Conservation (phyloP, 2,113 vertebrate species). For the Chlorocebus sabaeus region DNA sequence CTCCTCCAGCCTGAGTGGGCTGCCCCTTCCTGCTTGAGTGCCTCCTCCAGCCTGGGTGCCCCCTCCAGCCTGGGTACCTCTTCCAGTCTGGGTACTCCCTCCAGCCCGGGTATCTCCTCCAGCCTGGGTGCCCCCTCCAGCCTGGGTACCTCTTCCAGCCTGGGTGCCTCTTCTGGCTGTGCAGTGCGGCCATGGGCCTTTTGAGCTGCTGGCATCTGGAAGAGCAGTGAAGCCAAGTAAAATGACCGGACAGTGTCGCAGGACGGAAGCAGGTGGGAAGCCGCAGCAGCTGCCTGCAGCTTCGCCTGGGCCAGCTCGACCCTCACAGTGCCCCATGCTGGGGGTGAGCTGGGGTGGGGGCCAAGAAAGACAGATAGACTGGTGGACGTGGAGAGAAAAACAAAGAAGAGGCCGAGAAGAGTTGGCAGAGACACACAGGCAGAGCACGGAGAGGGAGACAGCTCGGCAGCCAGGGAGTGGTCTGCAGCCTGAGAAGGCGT, state of each 20-base stretch:
- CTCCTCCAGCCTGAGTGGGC: not conserved
- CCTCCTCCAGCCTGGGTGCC: not conserved
- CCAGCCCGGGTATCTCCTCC: no score
- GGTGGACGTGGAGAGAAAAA: not conserved
- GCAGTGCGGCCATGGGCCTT: not conserved
- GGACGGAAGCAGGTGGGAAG: slow-evolving; percentile 33
- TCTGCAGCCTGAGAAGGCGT: not conserved
- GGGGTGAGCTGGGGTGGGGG: not conserved
- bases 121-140: accelerated
- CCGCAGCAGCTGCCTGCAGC: slow-evolving; percentile 13
- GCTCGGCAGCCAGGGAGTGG: not conserved
- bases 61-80: not conserved
- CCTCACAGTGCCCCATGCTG: not conserved
- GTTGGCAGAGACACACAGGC: slow-evolving; percentile 20
- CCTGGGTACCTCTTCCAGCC: not conserved
- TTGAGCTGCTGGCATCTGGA: not conserved
- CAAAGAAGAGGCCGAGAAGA: not conserved
- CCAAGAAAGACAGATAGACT: slow-evolving; percentile 27
- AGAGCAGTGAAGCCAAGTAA: not conserved
- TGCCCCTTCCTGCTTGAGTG: no score
- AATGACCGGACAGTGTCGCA: not conserved
- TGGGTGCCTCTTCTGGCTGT: not conserved
- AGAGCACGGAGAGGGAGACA: not conserved
- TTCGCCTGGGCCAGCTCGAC: not conserved
- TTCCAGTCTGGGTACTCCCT: no score